Base-by-base conservation (phyloP, 1,140 invertebrate species). In the Euwallacea fornicatus region DNA sequence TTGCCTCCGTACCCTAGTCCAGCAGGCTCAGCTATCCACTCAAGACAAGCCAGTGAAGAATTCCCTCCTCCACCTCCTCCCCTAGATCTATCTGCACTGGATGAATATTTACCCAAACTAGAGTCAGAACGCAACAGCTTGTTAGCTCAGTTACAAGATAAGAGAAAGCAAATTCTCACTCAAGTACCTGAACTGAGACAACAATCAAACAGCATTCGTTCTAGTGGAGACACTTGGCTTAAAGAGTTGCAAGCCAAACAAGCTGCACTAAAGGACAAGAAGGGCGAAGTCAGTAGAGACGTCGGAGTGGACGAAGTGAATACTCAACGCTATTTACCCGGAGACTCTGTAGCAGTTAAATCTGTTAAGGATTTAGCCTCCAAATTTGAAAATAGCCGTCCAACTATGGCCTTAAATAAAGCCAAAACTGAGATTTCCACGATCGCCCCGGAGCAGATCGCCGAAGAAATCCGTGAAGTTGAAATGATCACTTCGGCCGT, bases 41-140 rank as follows among this genome's bases (percentile, higher is more conserved):
- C 92, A 0, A 85, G 92, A 66, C 93, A 95, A 81, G 86, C 90
- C 0, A 94, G 93, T 82, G 92, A 94, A 82, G 93, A 95, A 74
- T 95, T 95, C 76, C 93, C 93, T 44, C 93, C 93, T 15, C 93
- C 93, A 42, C 93, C 93, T 2, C 88, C 92, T 0, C 89, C 90
- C 2, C 83, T 92, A 54, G 90, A 92, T 69, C 82, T 90, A 75
- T 86, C 84, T 50, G 82, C 84, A 0, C 78, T 88, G 7, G 85
- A 85, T 75, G 84, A 87, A 67, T 81, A 89, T 75, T 79, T 86
- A 6, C 78, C 80, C 75, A 70, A 75, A 68, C 43, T 74, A 64
- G 63, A 73, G 50, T 75, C 80, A 47, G 81, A 83, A 66, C 79
- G 87, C 11, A 88, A 84, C 50, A 87, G 82, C 75, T 82, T 94